phyloP scores from a whole-genome alignment of 1,140 invertebrate species.

The Rhagoletis zephyria region DNA sequence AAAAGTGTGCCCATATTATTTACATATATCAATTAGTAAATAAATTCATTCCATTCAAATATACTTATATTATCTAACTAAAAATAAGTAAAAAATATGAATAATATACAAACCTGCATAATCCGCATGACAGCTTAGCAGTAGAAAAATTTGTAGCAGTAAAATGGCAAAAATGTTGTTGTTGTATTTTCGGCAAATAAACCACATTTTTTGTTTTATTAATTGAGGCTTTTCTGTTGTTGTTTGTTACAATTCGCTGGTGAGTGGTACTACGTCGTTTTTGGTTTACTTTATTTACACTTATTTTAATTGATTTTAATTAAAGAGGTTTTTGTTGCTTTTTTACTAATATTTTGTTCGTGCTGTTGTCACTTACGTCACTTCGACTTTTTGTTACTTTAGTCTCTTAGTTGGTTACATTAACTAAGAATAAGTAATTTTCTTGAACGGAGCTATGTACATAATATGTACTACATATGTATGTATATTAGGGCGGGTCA shows the following conservation, averaged over 20 bases:
- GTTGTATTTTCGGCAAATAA: slow-evolving; percentile 27
- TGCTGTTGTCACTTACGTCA: too few species aligned
- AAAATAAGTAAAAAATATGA: background rate
- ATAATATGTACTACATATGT: too few species aligned
- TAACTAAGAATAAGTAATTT: background rate
- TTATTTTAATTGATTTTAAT: background rate
- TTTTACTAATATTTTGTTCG: too few species aligned
- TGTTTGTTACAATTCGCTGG: background rate
- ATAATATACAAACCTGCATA: slow-evolving; percentile 66
- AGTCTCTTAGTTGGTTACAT: background rate
- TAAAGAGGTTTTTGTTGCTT: background rate
- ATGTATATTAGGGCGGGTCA: too few species aligned
- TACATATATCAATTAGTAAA: too few species aligned
- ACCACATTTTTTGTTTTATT: slow-evolving; percentile 25
- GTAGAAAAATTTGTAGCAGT: slow-evolving; percentile 35
- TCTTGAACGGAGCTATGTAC: too few species aligned
- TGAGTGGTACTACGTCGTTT: background rate
- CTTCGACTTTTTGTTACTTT: too few species aligned
- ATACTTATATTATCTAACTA: background rate
- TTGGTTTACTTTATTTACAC: background rate
- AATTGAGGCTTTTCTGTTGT: background rate
- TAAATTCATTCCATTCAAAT: too few species aligned
- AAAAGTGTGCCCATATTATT: slow-evolving; percentile 6
- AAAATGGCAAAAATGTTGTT: slow-evolving; percentile 17
- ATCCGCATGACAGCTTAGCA: slow-evolving; percentile 60